Evolutionary conservation across 1,140 invertebrate species (phyloP).

Genomic region (Eciton burchellii): DNA sequence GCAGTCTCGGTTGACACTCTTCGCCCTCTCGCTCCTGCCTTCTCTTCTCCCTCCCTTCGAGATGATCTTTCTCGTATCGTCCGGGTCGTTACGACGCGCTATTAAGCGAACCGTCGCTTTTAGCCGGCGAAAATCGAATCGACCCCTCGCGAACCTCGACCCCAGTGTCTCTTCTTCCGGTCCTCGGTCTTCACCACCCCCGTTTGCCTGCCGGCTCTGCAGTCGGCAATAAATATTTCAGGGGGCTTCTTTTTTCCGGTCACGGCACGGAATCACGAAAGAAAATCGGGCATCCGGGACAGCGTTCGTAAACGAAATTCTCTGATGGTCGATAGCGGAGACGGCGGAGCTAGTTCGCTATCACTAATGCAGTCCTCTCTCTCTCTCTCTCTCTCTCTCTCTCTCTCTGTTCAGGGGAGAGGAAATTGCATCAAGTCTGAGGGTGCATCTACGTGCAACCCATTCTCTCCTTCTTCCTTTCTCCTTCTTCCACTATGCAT

Average conservation of each 20-base stretch:
- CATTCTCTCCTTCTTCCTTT: not conserved
- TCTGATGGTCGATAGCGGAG: constrained; percentile 20
- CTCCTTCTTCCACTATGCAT: not conserved
- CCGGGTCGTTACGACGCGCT: constrained; percentile 23
- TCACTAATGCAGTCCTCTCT: constrained; percentile 76
- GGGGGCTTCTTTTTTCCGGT: not conserved
- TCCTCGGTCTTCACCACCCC: constrained; percentile 8
- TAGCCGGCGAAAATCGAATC: constrained; percentile 26
- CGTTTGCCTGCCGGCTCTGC: not conserved
- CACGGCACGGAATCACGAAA: constrained; percentile 59
- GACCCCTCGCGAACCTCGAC: not conserved
- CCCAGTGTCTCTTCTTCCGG: not conserved
- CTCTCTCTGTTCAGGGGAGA: no score
- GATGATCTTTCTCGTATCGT: constrained; percentile 28
- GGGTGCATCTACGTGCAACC: constrained; percentile 52
- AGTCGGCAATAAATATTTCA: constrained; percentile 64
- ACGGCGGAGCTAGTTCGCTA: constrained; percentile 49
- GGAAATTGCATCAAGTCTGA: constrained; percentile 76
- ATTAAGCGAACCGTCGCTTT: constrained; percentile 46
- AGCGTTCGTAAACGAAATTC: constrained; percentile 47
- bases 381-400: no score
- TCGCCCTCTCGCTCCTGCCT: not conserved
- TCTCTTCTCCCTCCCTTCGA: not conserved
- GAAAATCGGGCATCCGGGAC: constrained; percentile 53
- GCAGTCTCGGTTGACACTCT: not conserved